Evolutionary conservation across 1,140 invertebrate genomes (phyloP), one percentile per base, ranked within the genome.

Genomic region (Bombus difficillimus): DNA sequence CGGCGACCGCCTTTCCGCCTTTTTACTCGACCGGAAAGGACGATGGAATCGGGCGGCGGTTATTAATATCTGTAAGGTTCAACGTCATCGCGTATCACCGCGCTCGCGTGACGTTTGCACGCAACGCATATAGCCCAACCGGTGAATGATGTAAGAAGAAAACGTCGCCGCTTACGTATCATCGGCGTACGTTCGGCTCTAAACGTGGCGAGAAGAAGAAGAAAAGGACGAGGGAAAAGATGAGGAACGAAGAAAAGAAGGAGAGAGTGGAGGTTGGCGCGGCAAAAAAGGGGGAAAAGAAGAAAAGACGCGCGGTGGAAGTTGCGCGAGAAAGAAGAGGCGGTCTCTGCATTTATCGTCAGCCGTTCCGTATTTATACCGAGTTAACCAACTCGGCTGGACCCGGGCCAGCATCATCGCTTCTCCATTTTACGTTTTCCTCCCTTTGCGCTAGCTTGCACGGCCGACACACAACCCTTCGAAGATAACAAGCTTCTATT

Each of bases 291-390:
- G 13, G 32, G 59, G 22, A 73, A 39, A 79, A 66, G 68, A 86
- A 82, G 57, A 80, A 71, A 59, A 68, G 64, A 71, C 5, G 43
- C n/a, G 72, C 12, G 37, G 32, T 53, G 25, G 28, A 47, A 5
- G 22, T 10, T 69, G 47, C 57, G 41, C 25, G 72, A 75, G 62
- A 47, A 85, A 34, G 64, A 79, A 89, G 74, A 47, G n/a, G 71
- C 57, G 8, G 71, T 34, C 80, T 74, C 73, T 86, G 80, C 87
- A 82, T 92, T 92, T 91, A 85, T 89, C 88, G 77, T 75, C 68
- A 85, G 66, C 72, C 69, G 75, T 62, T 84, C 74, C 59, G 88
- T 91, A 90, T 92, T 91, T 91, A 89, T 91, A 92, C 81, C 80
- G 75, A 82, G 83, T 88, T 77, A 90, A 86, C 68, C 53, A 66